Evolutionary conservation across 1,140 invertebrate species (phyloP).

Genomic region (Caenorhabditis inopinata): DNA sequence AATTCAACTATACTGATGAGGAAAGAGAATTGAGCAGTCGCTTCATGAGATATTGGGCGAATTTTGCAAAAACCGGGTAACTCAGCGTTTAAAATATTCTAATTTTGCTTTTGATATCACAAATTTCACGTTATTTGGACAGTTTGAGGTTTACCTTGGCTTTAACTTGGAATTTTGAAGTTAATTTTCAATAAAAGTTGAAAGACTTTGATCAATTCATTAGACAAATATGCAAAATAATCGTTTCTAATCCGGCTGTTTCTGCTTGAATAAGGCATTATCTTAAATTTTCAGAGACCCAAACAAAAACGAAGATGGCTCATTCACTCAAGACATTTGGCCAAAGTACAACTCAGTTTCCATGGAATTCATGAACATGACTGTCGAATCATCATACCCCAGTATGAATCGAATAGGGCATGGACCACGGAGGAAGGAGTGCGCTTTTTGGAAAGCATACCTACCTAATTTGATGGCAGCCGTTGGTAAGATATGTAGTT

Average conservation of each 20-base stretch:
- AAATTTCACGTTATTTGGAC: too few species aligned
- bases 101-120: too few species aligned
- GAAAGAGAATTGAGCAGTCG: constrained; percentile 81
- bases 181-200: too few species aligned
- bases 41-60: constrained; percentile 93
- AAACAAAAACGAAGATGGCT: constrained; percentile 75
- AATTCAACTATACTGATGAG: constrained; percentile 74
- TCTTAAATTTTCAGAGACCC: constrained; percentile 73
- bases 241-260: too few species aligned
- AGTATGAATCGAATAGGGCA: constrained; percentile 72
- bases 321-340: constrained; percentile 75
- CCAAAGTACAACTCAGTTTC: constrained; percentile 80
- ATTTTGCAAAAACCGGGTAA: constrained; percentile 90
- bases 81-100: background rate
- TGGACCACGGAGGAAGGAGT: constrained; percentile 83
- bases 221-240: too few species aligned
- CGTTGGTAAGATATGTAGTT: constrained; percentile 67
- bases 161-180: too few species aligned
- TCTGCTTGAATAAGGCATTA: too few species aligned
- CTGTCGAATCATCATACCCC: constrained; percentile 72
- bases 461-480: constrained; percentile 81
- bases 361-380: constrained; percentile 81
- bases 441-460: constrained; percentile 93
- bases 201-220: too few species aligned
- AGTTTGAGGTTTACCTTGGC: too few species aligned